Evolutionary conservation across 2,888 invertebrate genomes (phyloP), one percentile per base, ranked within the genome.

Genomic region (Mesopsocus fuscifrons): DNA sequence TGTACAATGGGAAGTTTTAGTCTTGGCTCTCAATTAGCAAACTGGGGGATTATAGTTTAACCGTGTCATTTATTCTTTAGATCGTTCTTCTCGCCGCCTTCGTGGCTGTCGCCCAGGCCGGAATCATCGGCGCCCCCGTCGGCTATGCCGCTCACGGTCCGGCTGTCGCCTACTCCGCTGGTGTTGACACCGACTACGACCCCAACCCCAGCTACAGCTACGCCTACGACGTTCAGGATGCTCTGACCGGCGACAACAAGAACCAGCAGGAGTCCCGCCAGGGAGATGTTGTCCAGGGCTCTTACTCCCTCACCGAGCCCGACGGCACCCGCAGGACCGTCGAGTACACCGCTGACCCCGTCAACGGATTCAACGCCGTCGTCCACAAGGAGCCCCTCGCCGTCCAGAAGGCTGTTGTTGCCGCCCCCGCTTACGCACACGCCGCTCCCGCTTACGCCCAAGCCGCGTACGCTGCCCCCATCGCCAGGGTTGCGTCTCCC

Each of bases 1-100:
- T n/a, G n/a, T n/a, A n/a, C n/a, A n/a, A n/a, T n/a, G n/a, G n/a
- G n/a, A n/a, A n/a, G n/a, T n/a, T n/a, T n/a, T n/a, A n/a, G n/a
- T n/a, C n/a, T n/a, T n/a, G n/a, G n/a, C n/a, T n/a, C n/a, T n/a
- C n/a, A n/a, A n/a, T n/a, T n/a, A n/a, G n/a, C n/a, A n/a, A n/a
- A n/a, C n/a, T n/a, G n/a, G n/a, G n/a, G n/a, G n/a, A n/a, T n/a
- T n/a, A n/a, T n/a, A n/a, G n/a, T n/a, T n/a, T n/a, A n/a, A n/a
- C n/a, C n/a, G n/a, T n/a, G n/a, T n/a, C n/a, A n/a, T n/a, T n/a
- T n/a, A n/a, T n/a, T n/a, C n/a, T n/a, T n/a, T n/a, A 53, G 68
- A 61, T 68, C 62, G 61, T 67, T 61, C 58, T 65, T 60, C 63
- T 68, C 56, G 44, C 51, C 18, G 63, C 65, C 58, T 62, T 63